These are phyloP conservation scores for Palaemon carinicauda DNA, from an alignment of 1,140 invertebrate genomes.

Conservation along the genomic window DNA sequence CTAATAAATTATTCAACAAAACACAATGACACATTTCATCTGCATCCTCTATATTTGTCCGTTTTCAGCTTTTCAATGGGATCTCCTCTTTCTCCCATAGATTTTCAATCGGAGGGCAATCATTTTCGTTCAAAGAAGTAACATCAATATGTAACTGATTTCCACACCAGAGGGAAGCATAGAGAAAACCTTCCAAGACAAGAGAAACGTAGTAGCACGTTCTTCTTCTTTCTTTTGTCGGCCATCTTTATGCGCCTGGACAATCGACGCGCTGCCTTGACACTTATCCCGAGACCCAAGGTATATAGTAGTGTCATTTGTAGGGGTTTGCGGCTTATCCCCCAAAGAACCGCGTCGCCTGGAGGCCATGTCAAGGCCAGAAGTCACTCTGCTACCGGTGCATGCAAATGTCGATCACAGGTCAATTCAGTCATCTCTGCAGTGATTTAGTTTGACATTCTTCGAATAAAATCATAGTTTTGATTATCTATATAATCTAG, in stretches of 20 bases:
- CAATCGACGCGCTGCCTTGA: constrained; percentile 23
- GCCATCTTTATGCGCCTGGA: constrained; percentile 28
- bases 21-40: constrained; percentile 40
- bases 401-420: no score
- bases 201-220: constrained; percentile 2
- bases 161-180: no score
- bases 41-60: constrained; percentile 20
- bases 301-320: no score
- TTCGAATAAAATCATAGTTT: no score
- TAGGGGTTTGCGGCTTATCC: no score
- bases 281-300: neutral
- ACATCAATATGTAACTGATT: neutral
- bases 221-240: constrained; percentile 10
- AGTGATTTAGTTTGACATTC: no score
- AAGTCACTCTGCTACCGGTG: no score
- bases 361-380: no score
- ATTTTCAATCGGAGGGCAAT: neutral
- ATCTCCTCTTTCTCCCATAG: neutral
- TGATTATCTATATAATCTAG: no score
- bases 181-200: neutral
- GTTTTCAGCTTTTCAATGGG: neutral
- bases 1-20: constrained; percentile 33
- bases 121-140: neutral
- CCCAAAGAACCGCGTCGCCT: neutral
- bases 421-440: no score